Base-by-base conservation (phyloP, 2,888 invertebrate species). In the Oligia fasciuncula region DNA sequence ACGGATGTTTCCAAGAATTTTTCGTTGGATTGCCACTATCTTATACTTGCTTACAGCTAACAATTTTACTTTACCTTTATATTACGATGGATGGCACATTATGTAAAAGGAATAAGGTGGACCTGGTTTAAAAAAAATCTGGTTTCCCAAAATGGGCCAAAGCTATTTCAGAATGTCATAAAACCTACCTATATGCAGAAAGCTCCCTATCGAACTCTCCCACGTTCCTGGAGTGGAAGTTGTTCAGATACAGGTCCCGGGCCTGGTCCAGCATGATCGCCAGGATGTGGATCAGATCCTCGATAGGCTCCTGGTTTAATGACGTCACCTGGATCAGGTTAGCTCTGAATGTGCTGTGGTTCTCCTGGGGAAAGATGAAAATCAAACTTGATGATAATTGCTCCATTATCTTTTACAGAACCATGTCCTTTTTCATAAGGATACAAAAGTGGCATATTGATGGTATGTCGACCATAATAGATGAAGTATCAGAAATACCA, bases 211-310 rank as follows among this genome's bases (percentile, higher is more conserved):
- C 94, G 4, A 95, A 93, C 81, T 95, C 95, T 1, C 90, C 90
- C 1, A 84, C 73, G 63, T 83, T 91, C 65, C 90, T 91, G 14
- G 86, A 81, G 14, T 94, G 93, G 66, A 94, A 90, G 81, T 92
- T 92, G 84, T 94, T 94, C 69, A 97, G 88, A 83, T 97, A 97
- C 68, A 97, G 93, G 77, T 98, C 97, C 54, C 97, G 94, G 0
- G 98, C 98, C 92, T 98, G 98, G 79, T 97, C 97, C 89, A 98
- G 93, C 89, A 98, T 97, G 73, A 97, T 96, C 19, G 97, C 97
- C 80, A 98, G 88, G 4, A 98, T 95, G 86, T 97, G 98, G 81
- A 98, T 97, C 76, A 98, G 93, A 80, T 97, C 97, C 89, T 98
- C 98, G 0, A 97, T 91, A 0, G 96, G 93, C 84, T 97, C 97